Evolutionary conservation across 2,113 vertebrate genomes (phyloP).

Genomic region (Corythornis cristatus): DNA sequence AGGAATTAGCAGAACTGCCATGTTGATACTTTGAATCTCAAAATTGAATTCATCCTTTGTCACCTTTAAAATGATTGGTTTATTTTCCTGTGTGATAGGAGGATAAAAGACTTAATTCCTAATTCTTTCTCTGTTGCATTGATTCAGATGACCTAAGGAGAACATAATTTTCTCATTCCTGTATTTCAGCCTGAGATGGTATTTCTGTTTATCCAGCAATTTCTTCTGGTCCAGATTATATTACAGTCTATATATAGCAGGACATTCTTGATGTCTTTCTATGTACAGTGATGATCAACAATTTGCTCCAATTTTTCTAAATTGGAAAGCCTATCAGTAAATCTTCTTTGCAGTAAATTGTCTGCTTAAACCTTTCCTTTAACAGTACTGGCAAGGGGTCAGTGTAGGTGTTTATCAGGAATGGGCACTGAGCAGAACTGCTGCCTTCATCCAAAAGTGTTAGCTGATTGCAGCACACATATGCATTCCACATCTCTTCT

Average conservation of each 20-base stretch:
- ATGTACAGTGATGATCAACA: neutral
- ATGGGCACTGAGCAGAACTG: neutral
- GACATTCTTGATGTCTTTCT: neutral
- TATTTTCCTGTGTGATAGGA: neutral
- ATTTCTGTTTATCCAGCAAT: neutral
- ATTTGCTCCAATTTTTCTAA: neutral
- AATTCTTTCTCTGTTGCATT: neutral
- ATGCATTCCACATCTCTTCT: neutral
- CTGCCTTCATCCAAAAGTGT: neutral
- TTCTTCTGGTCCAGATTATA: neutral
- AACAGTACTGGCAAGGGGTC: neutral
- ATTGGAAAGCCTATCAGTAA: neutral
- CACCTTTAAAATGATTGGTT: neutral
- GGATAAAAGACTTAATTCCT: neutral
- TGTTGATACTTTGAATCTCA: neutral
- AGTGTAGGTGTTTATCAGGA: neutral
- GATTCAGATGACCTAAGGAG: neutral
- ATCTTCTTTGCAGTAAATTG: neutral
- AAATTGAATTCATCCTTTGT: neutral
- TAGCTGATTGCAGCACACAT: neutral
- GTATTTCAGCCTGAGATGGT: neutral
- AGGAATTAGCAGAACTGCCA: neutral
- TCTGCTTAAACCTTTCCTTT: neutral
- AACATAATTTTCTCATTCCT: neutral
- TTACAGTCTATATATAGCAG: neutral